Conservation (phyloP, 2,888 invertebrate genomes). For the Phragmatobia fuliginosa region DNA sequence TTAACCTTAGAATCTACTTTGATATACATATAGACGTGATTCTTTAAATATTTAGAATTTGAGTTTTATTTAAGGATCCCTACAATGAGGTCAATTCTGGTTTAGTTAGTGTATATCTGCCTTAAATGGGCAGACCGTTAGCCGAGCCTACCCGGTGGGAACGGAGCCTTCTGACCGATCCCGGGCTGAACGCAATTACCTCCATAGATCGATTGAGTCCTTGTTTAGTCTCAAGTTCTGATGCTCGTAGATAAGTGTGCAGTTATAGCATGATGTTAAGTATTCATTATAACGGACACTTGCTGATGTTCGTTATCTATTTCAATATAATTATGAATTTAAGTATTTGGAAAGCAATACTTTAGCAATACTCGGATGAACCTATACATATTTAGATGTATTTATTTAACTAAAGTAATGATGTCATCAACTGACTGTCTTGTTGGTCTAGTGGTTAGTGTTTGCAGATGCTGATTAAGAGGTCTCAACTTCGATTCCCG, state of each 20-base stretch:
- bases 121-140: constrained; percentile 28
- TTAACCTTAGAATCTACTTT: too few relatives aligned
- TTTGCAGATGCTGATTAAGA: too few relatives aligned
- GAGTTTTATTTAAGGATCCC: neutral
- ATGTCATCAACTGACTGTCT: too few relatives aligned
- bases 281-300: neutral
- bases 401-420: too few relatives aligned
- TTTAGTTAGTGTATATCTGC: neutral
- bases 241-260: neutral
- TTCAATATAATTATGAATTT: too few relatives aligned
- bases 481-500: too few relatives aligned
- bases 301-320: too few relatives aligned
- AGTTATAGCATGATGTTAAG: neutral
- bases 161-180: constrained; percentile 15
- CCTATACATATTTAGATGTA: too few relatives aligned
- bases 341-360: too few relatives aligned
- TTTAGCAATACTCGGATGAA: too few relatives aligned
- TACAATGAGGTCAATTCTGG: neutral
- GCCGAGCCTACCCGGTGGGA: constrained; percentile 18
- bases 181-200: neutral
- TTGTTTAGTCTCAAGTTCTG: neutral
- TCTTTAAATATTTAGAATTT: neutral
- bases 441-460: too few relatives aligned
- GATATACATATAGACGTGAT: too few relatives aligned
- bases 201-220: constrained; percentile 14